Conservation (phyloP, 2,888 invertebrate genomes). For the Patella caerulea region DNA sequence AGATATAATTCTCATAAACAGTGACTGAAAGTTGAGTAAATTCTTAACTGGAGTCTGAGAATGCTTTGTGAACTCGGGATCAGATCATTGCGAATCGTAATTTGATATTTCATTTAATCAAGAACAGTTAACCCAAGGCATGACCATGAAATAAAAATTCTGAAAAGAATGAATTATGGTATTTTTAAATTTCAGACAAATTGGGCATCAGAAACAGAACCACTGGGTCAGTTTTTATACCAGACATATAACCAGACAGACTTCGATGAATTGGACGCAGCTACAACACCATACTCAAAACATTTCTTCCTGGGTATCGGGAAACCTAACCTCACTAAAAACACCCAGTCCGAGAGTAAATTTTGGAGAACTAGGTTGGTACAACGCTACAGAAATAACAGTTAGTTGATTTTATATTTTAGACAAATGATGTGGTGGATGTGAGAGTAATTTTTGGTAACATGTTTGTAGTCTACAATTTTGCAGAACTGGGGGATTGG, state of each 20-base stretch:
- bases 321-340: constrained; percentile 60
- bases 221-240: constrained; percentile 58
- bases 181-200: constrained; percentile 35
- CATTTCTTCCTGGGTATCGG: constrained; percentile 58
- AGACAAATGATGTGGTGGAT: too few relatives aligned
- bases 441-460: too few relatives aligned
- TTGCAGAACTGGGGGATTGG: too few relatives aligned
- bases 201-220: constrained; percentile 48
- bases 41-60: too few relatives aligned
- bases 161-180: background rate
- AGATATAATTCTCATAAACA: too few relatives aligned
- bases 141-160: too few relatives aligned
- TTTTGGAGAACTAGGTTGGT: constrained; percentile 48
- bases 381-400: constrained; percentile 42
- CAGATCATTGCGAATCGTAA: too few relatives aligned
- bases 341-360: constrained; percentile 55
- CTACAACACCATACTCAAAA: constrained; percentile 50
- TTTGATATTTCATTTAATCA: too few relatives aligned
- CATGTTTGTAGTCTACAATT: too few relatives aligned
- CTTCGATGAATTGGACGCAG: constrained; percentile 49
- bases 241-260: constrained; percentile 60
- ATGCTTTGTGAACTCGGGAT: too few relatives aligned
- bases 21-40: too few relatives aligned
- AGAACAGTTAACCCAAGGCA: too few relatives aligned
- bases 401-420: constrained; percentile 30